Percentiles rank a stretch among this genome's conserved stretches.
Conservation (phyloP, 2,888 invertebrate species). For the Julus scanicus region DNA sequence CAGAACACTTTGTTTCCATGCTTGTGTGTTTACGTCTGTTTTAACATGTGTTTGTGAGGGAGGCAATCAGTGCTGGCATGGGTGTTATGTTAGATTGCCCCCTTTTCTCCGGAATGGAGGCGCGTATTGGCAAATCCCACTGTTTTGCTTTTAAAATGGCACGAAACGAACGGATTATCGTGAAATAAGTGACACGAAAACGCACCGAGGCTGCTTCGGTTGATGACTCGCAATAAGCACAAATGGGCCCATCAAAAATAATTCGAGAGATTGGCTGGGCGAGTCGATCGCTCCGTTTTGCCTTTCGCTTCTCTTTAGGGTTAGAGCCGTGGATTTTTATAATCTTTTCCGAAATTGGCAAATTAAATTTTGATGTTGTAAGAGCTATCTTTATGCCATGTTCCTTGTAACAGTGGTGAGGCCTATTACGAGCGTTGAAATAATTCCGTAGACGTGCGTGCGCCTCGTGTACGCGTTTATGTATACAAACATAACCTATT, state of each 20-base stretch:
- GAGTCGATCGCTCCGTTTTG: conserved; percentile 10
- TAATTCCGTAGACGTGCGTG: conserved; percentile 47
- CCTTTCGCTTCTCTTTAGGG: not conserved
- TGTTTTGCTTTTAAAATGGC: not conserved
- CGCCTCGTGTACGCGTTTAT: conserved; percentile 11
- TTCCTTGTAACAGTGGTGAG: conserved; percentile 45
- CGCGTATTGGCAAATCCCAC: not conserved
- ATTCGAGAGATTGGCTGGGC: conserved; percentile 10
- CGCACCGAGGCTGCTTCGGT: not conserved
- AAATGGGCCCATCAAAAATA: conserved; percentile 19
- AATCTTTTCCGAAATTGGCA: conserved; percentile 44
- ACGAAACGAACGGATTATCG: not conserved
- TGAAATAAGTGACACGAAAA: conserved; percentile 19
- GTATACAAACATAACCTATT: conserved; percentile 45
- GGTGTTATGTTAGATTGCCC: not conserved
- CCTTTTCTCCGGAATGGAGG: not conserved
- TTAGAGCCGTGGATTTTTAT: conserved; percentile 41
- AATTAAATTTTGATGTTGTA: conserved; percentile 49
- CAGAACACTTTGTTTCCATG: no score
- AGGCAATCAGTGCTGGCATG: no score
- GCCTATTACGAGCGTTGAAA: conserved; percentile 42
- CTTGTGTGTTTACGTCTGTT: no score
- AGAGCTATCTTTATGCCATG: conserved; percentile 41
- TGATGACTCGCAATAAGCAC: conserved; percentile 19
- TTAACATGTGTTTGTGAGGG: no score